Evolutionary conservation across 2,888 invertebrate species (phyloP), one percentile per base, ranked within the genome.

Genomic region (Byasa hedistus): DNA sequence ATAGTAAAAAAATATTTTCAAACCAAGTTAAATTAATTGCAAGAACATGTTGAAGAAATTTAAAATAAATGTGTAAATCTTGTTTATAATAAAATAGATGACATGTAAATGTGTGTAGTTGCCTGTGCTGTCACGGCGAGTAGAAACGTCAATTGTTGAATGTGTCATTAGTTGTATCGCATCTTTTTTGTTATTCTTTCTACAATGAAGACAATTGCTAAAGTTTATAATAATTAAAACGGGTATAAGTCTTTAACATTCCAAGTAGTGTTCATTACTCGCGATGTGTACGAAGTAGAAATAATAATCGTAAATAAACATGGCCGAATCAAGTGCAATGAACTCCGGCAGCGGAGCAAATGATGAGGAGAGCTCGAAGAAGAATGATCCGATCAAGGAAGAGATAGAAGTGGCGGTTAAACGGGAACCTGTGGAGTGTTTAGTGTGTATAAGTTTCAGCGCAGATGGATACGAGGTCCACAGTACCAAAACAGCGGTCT

Each of bases 381-480:
- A 76, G 68, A 76, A 78, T 70, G 71, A 76, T 67, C 69, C 74
- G 10, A 82, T 85, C 68, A 86, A 85, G 74, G 76, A 76, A 54
- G 86, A 87, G 73, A 69, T 75, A 55, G 84, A 82, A 1, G 75
- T 85, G 68, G 72, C 69, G 57, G 84, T 88, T 64, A 89, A 89
- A 74, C 79, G 76, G 44, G 89, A 89, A 76, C 77, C 78, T 21
- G 75, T 78, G 64, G 89, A 89, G 77, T 90, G 90, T 73, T 72
- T 81, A 24, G 82, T 87, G 68, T 90, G 90, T 71, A 70, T 78
- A 54, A 72, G 75, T 60, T 82, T 82, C 63, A 78, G 78, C 68
- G 69, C 64, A n/a, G 86, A 84, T 24, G 76, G 76, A 52, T 75
- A 70, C 64, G 86, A 87, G 67, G 77, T 88, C 44, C 77, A 71